Evolutionary conservation across 2,888 invertebrate genomes (phyloP), one percentile per base, ranked within the genome.

Genomic region (Phragmatobia fuliginosa): DNA sequence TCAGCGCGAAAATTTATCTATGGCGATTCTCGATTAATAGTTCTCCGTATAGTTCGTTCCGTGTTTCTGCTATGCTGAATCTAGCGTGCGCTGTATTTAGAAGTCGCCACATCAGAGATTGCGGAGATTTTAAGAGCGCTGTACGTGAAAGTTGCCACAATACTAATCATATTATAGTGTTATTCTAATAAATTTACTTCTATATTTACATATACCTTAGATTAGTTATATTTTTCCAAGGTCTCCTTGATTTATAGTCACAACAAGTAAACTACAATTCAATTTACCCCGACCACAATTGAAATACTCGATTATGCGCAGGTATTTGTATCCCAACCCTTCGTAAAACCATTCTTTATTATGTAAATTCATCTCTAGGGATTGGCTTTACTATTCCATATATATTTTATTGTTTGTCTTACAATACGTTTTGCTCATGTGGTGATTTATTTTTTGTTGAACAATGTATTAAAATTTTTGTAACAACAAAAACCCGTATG

Each of bases 281-380:
- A 88, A 90, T 90, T 87, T 88, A 74, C 77, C 66, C 67, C 75
- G 75, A 80, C 76, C 81, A 82, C 84, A 81, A n/a, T n/a, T 83
- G 88, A 87, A 89, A 80, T 86, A 84, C 83, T 86, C 86, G 87
- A 88, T 91, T 91, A 90, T 90, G 82, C 88, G 76, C 79, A 86
- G 87, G 89, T 88, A 90, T 90, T 90, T 91, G 88, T 90, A 84
- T 86, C 82, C 83, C 78, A 85, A 87, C 87, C 87, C 85, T 87
- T 85, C 78, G 82, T 74, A 78, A 87, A 85, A 84, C 85, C 84
- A 79, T 83, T 83, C 81, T 88, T 89, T 89, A 91, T 89, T 88
- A 91, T 90, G 89, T 81, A 90, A 90, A 91, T 90, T 88, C 85
- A 87, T 88, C 88, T 88, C 85, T 68, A 60, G 86, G 88, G 88